Evolutionary conservation across 2,797 vertebrate genomes (phyloP), one percentile per base, ranked within the genome.

Genomic region (Leptodactylus fallax): DNA sequence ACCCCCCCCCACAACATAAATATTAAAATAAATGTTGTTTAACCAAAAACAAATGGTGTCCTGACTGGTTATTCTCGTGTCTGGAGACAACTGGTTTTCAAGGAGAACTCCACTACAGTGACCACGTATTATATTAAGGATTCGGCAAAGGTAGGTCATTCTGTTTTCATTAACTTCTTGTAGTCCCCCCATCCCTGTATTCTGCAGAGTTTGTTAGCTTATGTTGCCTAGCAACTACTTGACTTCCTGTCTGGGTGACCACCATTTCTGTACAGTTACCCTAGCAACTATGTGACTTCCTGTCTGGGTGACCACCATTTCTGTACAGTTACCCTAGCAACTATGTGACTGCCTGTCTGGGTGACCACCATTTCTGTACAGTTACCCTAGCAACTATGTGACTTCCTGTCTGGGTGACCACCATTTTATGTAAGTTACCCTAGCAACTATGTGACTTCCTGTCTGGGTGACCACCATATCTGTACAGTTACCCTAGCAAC

Each of bases 21-120:
- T 89, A 89, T 89, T 89, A 86, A 84, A 89, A 89, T 89, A 89
- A 89, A 89, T 89, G 87, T 89, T 89, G 87, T 89, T 89, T 89
- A 89, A 86, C 87, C 87, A 89, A 89, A 87, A 78, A 60, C 27
- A 1, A 36, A 7, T 21, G 21, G 53, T 67, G 58, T 83, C 8
- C 8, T 45, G 81, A 56, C 25, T 72, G 17, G 25, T 83, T 84
- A 36, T 84, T 84, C 58, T 8, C 4, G 17, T 7, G 19, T n/a
- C 12, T 13, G 23, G 51, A 17, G 5, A 51, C 12, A 25, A 6
- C 3, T 11, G 11, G 61, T 27, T 27, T 25, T 67, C 6, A 67
- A 67, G 63, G 63, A 8, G 3, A 67, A 12, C 23, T 67, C 63
- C 23, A 27, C 23, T 14, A 25, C 25, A 13, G 23, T 67, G 3